phyloP scores from a whole-genome alignment of 2,888 invertebrate genomes.

The Tanypteryx hageni region DNA sequence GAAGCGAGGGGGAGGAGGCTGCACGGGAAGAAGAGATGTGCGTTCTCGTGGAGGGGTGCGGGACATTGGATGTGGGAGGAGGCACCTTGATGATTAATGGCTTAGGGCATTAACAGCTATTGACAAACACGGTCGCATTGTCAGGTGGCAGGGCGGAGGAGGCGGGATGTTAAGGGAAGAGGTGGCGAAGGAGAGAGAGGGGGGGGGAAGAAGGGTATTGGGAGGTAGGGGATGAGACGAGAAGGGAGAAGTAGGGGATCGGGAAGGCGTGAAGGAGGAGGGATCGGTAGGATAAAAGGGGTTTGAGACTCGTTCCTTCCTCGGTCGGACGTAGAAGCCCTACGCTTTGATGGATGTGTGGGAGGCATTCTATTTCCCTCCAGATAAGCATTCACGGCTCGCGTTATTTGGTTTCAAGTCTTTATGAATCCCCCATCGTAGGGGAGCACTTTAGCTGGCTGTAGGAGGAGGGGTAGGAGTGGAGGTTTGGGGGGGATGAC shows the following conservation, averaged over 20 bases:
- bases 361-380: slow-evolving; percentile 50
- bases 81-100: slow-evolving; percentile 76
- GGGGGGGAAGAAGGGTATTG: not conserved
- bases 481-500: not conserved
- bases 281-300: slow-evolving; percentile 36
- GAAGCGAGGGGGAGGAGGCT: slow-evolving; percentile 65
- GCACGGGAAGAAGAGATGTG: slow-evolving; percentile 66
- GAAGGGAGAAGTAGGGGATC: not conserved
- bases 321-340: slow-evolving; percentile 1
- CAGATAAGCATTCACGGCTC: slow-evolving; percentile 60
- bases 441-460: slow-evolving; percentile 29
- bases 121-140: slow-evolving; percentile 75
- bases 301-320: slow-evolving; percentile 37
- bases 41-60: slow-evolving; percentile 67
- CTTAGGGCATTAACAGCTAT: slow-evolving; percentile 76
- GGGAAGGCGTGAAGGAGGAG: not conserved
- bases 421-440: slow-evolving; percentile 43
- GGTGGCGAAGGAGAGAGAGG: not conserved
- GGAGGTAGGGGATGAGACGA: not conserved
- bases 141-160: slow-evolving; percentile 62
- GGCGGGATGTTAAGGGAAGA: not conserved
- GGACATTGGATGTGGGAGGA: slow-evolving; percentile 72
- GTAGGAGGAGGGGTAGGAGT: not conserved
- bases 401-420: slow-evolving; percentile 62
- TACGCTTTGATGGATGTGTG: slow-evolving; percentile 59